Base-by-base conservation (phyloP, 2,113 vertebrate genomes). In the Ardeotis arabs region DNA sequence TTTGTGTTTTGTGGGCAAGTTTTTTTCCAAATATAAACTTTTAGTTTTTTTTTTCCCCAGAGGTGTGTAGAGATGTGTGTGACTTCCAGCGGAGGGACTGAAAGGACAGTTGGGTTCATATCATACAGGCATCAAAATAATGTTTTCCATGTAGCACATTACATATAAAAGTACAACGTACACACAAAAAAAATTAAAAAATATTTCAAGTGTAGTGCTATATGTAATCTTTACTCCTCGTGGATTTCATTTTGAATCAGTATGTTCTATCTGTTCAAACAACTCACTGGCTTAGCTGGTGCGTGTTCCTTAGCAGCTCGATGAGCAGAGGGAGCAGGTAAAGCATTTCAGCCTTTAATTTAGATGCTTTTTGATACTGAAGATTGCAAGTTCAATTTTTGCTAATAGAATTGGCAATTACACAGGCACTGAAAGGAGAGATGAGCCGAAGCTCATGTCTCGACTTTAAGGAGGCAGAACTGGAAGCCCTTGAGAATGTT, bases 141-240 rank as follows among this genome's bases (percentile, higher is more conserved):
- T 15, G 8, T 62, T 63, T 63, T 73, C 16, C 7, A 7, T 11
- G 59, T 7, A 18, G 72, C 35, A 29, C 19, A 4, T n/a, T 8
- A 1, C 23, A 39, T 7, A 2, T 22, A 23, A 7, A 79, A 76
- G 19, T 4, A 17, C 45, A 58, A 8, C 0, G 5, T 3, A 7
- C 11, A 5, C 49, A n/a, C 17, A 35, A 4, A 66, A 8, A 55
- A 41, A 9, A 17, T 12, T 17, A 13, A 2, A 27, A 3, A 66
- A 58, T 12, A 21, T 27, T 52, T 60, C 45, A n/a, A 33, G n/a
- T 0, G 5, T 3, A 22, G 21, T 17, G 59, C 87, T 91, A 5
- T 25, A 9, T 56, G 55, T 44, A n/a, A 85, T 49, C 77, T 66
- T 60, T 52, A 28, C 55, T 68, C 33, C 73, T 66, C 37, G 10